Evolutionary conservation across 2,797 vertebrate species (phyloP), one percentile per base, ranked within the genome.

Genomic region (Ara ararauna): DNA sequence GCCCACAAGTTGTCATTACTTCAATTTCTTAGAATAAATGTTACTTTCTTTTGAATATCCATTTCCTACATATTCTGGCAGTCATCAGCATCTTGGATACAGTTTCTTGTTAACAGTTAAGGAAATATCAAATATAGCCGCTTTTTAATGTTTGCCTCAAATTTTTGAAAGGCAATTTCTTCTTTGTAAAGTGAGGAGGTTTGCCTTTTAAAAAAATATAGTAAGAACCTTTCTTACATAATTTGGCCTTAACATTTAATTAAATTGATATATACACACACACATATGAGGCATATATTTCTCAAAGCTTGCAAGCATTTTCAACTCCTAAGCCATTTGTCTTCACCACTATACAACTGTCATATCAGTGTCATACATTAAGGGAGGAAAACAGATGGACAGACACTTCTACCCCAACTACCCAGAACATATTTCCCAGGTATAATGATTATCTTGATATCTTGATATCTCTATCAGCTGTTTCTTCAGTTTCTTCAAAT

Each of bases 231-330:
- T 71, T 51, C 23, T 82, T 87, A 29, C 9, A 32, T 45, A 91
- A 83, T 54, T 42, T 83, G 27, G n/a, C 23, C 30, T 85, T 74
- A 79, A 60, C 4, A 42, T 68, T 54, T 23, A 75, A 65, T 75
- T 3, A 50, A 65, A 73, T 38, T 42, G 10, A 24, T 76, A 30
- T 7, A 5, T 16, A 34, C 1, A 60, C 1, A 74, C 3, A 32
- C 0, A 17, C 6, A 32, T 0, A 11, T 14, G 5, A 50, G 7
- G n/a, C 19, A 72, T 13, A 13, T 10, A 44, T 22, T 5, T 76
- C 4, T 75, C 21, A 45, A 74, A 71, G 42, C 11, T 40, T 56
- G 24, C 13, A 83, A 77, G 42, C 54, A 91, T 47, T 91, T 94
- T 66, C 76, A 29, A 81, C 40, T 80, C 44, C 54, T 86, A 47